Evolutionary conservation across 2,888 invertebrate genomes (phyloP).

Genomic region (Leptopilina syphax): DNA sequence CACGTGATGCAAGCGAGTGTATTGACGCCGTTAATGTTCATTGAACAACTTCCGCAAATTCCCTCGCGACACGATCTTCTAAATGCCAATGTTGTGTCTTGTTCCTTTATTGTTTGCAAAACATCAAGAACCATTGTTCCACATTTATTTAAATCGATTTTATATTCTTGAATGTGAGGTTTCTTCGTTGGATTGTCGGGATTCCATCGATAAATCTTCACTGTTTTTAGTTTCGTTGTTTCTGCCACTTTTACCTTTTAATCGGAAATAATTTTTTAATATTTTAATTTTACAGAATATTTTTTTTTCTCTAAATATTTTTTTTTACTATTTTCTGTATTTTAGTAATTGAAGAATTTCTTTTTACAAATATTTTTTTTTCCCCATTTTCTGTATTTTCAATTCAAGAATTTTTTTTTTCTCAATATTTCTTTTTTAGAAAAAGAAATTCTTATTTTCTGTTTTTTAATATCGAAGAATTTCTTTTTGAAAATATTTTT

Average conservation of each 20-base stretch:
- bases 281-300: too few species aligned
- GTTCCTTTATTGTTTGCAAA: conserved; percentile 80
- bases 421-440: too few species aligned
- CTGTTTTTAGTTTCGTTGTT: conserved; percentile 56
- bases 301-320: too few species aligned
- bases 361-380: too few species aligned
- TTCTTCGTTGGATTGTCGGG: conserved; percentile 78
- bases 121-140: conserved; percentile 81
- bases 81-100: conserved; percentile 82
- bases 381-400: too few species aligned
- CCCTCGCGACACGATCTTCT: conserved; percentile 83
- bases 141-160: conserved; percentile 81
- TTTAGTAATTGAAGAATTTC: too few species aligned
- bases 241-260: not conserved
- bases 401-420: too few species aligned
- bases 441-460: too few species aligned
- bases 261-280: too few species aligned
- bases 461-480: too few species aligned
- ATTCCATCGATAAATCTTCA: conserved; percentile 78
- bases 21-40: conserved; percentile 83
- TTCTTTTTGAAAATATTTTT: too few species aligned
- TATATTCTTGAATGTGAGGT: conserved; percentile 80
- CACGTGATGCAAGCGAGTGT: conserved; percentile 79
- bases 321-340: too few species aligned
- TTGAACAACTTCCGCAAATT: conserved; percentile 83